Evolutionary conservation across 1,140 invertebrate species (phyloP).

Genomic region (Maconellicoccus hirsutus): DNA sequence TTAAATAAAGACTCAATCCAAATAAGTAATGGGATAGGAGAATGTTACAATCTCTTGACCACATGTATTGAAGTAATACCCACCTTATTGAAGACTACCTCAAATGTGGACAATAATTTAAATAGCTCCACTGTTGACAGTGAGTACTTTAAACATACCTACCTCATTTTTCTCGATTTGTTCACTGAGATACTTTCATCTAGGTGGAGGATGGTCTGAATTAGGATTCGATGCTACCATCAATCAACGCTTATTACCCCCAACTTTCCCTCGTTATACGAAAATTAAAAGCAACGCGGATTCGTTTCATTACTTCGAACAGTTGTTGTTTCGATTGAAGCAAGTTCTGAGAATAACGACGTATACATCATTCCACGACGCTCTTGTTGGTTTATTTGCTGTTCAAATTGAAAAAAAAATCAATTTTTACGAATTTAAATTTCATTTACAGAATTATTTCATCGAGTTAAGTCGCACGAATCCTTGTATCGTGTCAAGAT

Average conservation of each 20-base stretch:
- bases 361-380: constrained; percentile 64
- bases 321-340: constrained; percentile 65
- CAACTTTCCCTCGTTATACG: constrained; percentile 95
- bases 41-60: constrained; percentile 52
- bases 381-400: constrained; percentile 48
- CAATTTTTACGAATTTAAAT: neutral
- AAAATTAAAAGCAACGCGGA: constrained; percentile 76
- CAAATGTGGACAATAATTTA: neutral
- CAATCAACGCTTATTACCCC: constrained; percentile 86
- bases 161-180: too few relatives aligned
- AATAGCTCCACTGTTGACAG: neutral
- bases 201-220: constrained; percentile 29
- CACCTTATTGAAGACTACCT: constrained; percentile 56
- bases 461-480: constrained; percentile 78
- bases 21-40: constrained; percentile 41
- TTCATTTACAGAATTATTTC: constrained; percentile 69
- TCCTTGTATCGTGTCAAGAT: constrained; percentile 88
- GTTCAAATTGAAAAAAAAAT: neutral
- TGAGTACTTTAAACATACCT: neutral
- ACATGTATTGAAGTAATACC: constrained; percentile 66
- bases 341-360: constrained; percentile 71
- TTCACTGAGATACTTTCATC: neutral
- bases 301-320: constrained; percentile 72
- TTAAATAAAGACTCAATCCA: constrained; percentile 50
- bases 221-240: constrained; percentile 90